A percentile compares a stretch with the other conserved stretches of the same genome.
phyloP scores from a whole-genome alignment of 2,888 invertebrate genomes.

The Microplitis deprimator region DNA sequence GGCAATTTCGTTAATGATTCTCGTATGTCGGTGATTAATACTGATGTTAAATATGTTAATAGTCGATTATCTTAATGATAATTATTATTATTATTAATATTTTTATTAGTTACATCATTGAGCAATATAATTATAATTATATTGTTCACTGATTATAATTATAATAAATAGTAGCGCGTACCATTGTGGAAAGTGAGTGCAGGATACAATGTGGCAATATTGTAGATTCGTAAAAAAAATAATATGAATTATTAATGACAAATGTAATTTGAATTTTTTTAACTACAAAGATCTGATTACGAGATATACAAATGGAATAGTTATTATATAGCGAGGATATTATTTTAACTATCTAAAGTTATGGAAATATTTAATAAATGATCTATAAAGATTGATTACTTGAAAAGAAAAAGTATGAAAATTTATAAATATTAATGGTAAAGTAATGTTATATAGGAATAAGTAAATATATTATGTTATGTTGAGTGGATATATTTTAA shows the following conservation, averaged over 20 bases:
- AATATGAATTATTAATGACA: conserved; percentile 51
- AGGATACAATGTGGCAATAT: conserved; percentile 67
- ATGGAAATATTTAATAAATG: too few species aligned
- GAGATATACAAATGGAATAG: conserved; percentile 45
- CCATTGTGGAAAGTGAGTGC: conserved; percentile 54
- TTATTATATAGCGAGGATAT: conserved; percentile 34
- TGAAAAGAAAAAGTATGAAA: too few species aligned
- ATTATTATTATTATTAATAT: neutral
- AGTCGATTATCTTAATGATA: conserved; percentile 8
- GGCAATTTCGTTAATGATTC: conserved; percentile 44
- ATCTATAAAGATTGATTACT: too few species aligned
- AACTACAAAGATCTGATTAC: conserved; percentile 63
- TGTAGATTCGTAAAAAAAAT: conserved; percentile 51
- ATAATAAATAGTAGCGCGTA: conserved; percentile 60
- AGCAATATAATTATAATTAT: neutral
- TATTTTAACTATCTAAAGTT: conserved; percentile 14
- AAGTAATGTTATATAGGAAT: too few species aligned
- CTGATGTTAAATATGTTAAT: conserved; percentile 19
- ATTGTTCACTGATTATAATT: conserved; percentile 55
- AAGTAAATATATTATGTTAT: too few species aligned
- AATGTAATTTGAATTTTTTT: conserved; percentile 55
- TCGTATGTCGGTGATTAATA: conserved; percentile 9
- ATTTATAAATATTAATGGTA: too few species aligned
- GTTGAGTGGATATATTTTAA: too few species aligned
- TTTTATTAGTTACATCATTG: too few species aligned